Evolutionary conservation across 1,140 invertebrate species (phyloP), one percentile per base, ranked within the genome.

Genomic region (Hyphantria cunea): DNA sequence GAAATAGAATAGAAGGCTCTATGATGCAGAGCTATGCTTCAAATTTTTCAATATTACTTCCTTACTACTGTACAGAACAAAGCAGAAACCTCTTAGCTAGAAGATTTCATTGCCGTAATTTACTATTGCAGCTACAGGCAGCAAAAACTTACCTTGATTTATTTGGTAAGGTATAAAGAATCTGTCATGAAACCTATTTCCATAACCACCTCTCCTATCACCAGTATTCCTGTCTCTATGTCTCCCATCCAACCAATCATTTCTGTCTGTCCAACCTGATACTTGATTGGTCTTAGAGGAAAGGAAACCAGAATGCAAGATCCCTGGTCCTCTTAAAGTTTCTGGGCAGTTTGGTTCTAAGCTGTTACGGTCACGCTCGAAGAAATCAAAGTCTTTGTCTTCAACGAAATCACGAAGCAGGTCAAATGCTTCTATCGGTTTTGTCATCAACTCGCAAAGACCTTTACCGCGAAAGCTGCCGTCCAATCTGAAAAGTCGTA

Each of bases 301-400:
- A 33, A 89, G 53, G 49, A 76, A 90, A 63, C 84, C 86, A 61
- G 85, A 90, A 73, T 90, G 85, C 7, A 90, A 66, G 0, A 85
- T 52, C 9, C 85, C 82, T 6, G 83, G 84, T 6, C 84, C 86
- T 55, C 82, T 60, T 10, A 88, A 47, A 0, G 85, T 78, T 33
- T 86, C 81, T 8, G 80, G 80, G 49, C 89, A 90, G 61, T 89
- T 74, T 5, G 91, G 89, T 71, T 91, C 89, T 41, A 91, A 68
- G 66, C 90, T 91, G 55, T 94, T 94, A 48, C 93, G 83, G 80
- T 96, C 94, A 13, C 93, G 87, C 66, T 96, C 94, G 73, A 95
- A 96, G 72, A 95, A 96, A 80, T 96, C 95, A 66, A 94, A 96
- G 34, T 95, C 93, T 11, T 93, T 92, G 82, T 96, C 95, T 11